These are phyloP conservation scores for Monomorium pharaonis DNA, from an alignment of 1,140 invertebrate genomes.

Conservation along the genomic window DNA sequence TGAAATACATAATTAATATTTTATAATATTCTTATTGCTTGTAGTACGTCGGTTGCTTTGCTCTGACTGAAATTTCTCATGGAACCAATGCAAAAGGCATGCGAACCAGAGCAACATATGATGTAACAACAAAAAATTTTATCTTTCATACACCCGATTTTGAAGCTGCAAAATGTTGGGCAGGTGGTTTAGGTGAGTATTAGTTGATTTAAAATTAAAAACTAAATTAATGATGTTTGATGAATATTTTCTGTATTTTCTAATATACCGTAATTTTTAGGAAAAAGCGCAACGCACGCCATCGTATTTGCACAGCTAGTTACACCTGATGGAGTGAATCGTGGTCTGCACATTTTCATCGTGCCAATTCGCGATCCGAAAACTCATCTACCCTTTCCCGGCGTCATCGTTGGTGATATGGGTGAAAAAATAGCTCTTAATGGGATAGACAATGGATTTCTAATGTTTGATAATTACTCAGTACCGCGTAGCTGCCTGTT, in stretches of 20 bases:
- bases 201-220: not conserved
- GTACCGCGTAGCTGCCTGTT: conserved; percentile 93
- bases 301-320: conserved; percentile 95
- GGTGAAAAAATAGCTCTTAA: conserved; percentile 95
- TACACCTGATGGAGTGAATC: conserved; percentile 90
- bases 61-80: conserved; percentile 96
- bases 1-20: not conserved
- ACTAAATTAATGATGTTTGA: not conserved
- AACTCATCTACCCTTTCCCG: conserved; percentile 90
- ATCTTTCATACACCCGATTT: conserved; percentile 96
- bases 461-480: conserved; percentile 94
- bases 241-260: not conserved
- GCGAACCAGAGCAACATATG: conserved; percentile 95
- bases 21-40: conserved; percentile 18
- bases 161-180: conserved; percentile 98
- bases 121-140: conserved; percentile 91
- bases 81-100: conserved; percentile 97
- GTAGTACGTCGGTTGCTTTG: conserved; percentile 92
- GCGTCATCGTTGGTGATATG: conserved; percentile 92
- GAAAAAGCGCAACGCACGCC: conserved; percentile 94
- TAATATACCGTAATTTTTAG: conserved; percentile 80
- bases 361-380: conserved; percentile 92
- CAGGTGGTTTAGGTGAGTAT: conserved; percentile 92
- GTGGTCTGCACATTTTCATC: conserved; percentile 95
- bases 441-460: conserved; percentile 96